Conservation (phyloP, 1,140 invertebrate genomes). For the Harlomillsia oculata region DNA sequence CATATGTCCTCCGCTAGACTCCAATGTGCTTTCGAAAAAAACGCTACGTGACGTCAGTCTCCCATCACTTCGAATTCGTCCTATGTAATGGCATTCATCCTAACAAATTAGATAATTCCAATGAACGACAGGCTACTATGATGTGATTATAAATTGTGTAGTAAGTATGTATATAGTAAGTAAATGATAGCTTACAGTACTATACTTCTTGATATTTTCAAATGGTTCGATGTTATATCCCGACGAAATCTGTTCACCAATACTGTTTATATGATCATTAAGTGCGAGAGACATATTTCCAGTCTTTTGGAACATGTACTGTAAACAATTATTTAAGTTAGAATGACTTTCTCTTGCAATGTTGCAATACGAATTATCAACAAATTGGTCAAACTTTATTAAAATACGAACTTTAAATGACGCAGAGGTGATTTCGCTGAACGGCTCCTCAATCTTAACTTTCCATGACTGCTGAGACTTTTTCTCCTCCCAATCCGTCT, state of each 20-base stretch:
- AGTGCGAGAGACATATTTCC: conserved; percentile 40
- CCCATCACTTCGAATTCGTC: conserved; percentile 62
- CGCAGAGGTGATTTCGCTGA: too few relatives aligned
- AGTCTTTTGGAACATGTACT: conserved; percentile 50
- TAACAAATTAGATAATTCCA: conserved; percentile 6
- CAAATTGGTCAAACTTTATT: neutral
- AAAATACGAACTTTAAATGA: neutral
- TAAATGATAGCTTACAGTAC: conserved; percentile 7
- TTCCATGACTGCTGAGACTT: neutral
- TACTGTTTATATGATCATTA: conserved; percentile 6
- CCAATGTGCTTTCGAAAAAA: conserved; percentile 47
- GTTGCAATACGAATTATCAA: neutral
- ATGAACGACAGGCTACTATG: neutral
- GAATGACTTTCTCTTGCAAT: neutral
- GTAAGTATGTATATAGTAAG: too few relatives aligned
- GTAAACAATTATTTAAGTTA: conserved; percentile 25
- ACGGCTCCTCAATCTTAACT: neutral
- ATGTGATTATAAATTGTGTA: too few relatives aligned
- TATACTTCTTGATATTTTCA: conserved; percentile 12
- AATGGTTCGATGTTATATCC: conserved; percentile 3
- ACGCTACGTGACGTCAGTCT: conserved; percentile 58
- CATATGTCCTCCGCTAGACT: conserved; percentile 38
- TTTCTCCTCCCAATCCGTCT: conserved; percentile 33
- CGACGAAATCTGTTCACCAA: neutral
- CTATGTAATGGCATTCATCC: conserved; percentile 39